Evolutionary conservation across 2,888 invertebrate genomes (phyloP).

Genomic region (Andrena hattorfiana): DNA sequence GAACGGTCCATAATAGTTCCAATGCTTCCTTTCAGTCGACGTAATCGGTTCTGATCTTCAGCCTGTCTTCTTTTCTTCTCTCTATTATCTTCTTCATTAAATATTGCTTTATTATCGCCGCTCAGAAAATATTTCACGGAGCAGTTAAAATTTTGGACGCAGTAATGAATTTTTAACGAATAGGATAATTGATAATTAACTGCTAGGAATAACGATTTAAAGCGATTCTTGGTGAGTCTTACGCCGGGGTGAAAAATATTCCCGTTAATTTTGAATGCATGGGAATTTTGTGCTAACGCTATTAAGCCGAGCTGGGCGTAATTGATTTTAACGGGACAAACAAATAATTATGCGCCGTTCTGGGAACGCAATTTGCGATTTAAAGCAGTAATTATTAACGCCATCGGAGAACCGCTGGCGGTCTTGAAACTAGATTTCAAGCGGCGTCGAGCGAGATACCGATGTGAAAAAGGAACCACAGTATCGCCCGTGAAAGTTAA

Average conservation of each 20-base stretch:
- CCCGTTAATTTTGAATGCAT: not conserved
- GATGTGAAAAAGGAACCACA: not conserved
- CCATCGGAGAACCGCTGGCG: not conserved
- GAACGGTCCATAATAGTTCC: no score
- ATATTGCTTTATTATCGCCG: not conserved
- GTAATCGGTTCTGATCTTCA: no score
- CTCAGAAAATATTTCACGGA: no score
- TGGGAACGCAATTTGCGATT: not conserved
- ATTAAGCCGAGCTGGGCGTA: not conserved
- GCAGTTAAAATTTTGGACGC: no score
- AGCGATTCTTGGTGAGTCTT: no score
- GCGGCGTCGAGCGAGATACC: not conserved
- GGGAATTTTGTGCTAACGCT: not conserved
- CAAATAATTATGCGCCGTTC: not conserved
- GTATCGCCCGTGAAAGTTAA: conserved; percentile 14
- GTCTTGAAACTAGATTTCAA: conserved; percentile 2
- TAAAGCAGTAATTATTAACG: not conserved
- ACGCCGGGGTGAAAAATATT: no score
- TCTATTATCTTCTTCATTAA: not conserved
- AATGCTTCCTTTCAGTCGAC: not conserved
- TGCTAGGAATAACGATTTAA: not conserved
- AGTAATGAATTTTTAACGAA: no score
- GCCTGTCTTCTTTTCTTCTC: not conserved
- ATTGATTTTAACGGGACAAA: conserved; percentile 7
- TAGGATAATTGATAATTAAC: no score